A percentile compares a stretch with the other conserved stretches of the same genome.
Conservation (phyloP, 2,113 vertebrate genomes). For the Dunckerocampus dactyliophorus region DNA sequence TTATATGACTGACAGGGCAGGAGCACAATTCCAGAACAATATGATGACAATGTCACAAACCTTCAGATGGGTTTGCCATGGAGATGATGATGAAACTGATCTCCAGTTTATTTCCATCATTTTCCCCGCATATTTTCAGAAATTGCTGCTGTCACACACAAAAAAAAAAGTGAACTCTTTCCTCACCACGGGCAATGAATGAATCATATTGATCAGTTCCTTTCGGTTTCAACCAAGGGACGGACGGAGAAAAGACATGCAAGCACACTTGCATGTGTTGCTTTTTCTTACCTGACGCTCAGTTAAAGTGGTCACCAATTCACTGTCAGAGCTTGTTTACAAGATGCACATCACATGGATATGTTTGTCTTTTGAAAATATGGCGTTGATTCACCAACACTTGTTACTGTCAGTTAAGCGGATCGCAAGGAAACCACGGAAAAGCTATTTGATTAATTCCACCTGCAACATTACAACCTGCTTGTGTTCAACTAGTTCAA, state of each 20-base stretch:
- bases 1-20: conserved; percentile 59
- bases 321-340: conserved; percentile 65
- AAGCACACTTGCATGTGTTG: conserved; percentile 62
- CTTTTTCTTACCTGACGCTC: conserved; percentile 16
- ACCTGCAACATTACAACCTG: background rate
- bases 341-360: conserved; percentile 49
- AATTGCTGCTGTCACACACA: conserved; percentile 61
- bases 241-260: conserved; percentile 40
- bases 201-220: conserved; percentile 51
- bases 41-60: conserved; percentile 51
- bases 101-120: conserved; percentile 42
- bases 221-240: conserved; percentile 37
- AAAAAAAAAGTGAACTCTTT: conserved; percentile 52
- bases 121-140: conserved; percentile 59
- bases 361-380: conserved; percentile 35
- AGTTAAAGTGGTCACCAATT: conserved; percentile 27
- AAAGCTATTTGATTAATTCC: background rate
- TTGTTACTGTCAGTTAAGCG: conserved; percentile 14
- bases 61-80: conserved; percentile 42
- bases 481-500: too few relatives aligned
- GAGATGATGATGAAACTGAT: conserved; percentile 35
- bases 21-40: conserved; percentile 70
- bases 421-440: background rate
- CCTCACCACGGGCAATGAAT: conserved; percentile 45
- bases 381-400: conserved; percentile 39